phyloP scores from a whole-genome alignment of 64 coral and sea anemone genomes.

The Catalaphyllia jardinei region DNA sequence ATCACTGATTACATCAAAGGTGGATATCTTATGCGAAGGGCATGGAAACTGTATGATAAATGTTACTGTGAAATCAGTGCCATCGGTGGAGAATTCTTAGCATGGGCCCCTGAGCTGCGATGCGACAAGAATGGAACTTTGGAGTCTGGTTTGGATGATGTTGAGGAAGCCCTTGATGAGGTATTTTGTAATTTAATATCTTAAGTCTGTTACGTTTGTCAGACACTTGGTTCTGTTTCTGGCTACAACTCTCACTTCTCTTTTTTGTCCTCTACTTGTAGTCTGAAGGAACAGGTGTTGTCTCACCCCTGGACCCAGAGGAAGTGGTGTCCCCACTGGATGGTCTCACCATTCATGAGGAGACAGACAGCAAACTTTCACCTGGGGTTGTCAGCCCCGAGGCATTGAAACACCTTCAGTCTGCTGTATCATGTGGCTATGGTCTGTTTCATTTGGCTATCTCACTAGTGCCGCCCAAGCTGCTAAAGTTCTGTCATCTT shows the following conservation, averaged over 20 bases:
- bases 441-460: slow-evolving; percentile 94
- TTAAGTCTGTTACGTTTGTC: not conserved
- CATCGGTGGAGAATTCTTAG: slow-evolving; percentile 83
- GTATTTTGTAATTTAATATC: not conserved
- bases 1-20: slow-evolving; percentile 96
- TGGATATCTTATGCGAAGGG: slow-evolving; percentile 82
- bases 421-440: slow-evolving; percentile 94
- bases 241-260: too few species aligned
- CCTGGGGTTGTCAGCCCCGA: slow-evolving; percentile 39
- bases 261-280: not conserved
- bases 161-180: slow-evolving; percentile 59
- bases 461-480: slow-evolving; percentile 87
- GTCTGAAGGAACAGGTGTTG: slow-evolving; percentile 19
- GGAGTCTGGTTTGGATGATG: slow-evolving; percentile 52
- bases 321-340: slow-evolving; percentile 49
- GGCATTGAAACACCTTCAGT: slow-evolving; percentile 74
- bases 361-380: not conserved
- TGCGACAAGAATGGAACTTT: slow-evolving; percentile 66
- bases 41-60: slow-evolving; percentile 96
- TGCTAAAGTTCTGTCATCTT: slow-evolving; percentile 83
- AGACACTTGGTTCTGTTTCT: too few species aligned
- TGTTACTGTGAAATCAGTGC: slow-evolving; percentile 83
- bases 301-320: slow-evolving; percentile 48
- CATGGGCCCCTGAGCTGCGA: slow-evolving; percentile 69
- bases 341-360: slow-evolving; percentile 34